Conservation (phyloP, 2,888 invertebrate species). For the Lasius fuliginosus region DNA sequence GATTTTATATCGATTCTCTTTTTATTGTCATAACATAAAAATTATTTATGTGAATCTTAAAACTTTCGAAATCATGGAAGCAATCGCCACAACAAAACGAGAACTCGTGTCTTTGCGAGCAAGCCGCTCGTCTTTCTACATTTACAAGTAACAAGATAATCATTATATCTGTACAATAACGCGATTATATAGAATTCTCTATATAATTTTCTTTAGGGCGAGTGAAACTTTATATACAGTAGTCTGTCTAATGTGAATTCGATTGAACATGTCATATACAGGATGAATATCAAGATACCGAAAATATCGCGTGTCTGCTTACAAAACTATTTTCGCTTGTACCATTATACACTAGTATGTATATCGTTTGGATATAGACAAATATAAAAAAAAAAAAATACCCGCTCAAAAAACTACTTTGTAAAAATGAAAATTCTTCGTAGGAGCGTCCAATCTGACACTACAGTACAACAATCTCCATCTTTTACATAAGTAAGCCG, state of each 20-base stretch:
- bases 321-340: slow-evolving; percentile 64
- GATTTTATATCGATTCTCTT: neutral
- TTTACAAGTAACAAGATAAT: slow-evolving; percentile 49
- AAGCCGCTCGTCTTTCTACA: neutral
- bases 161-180: slow-evolving; percentile 38
- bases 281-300: slow-evolving; percentile 39
- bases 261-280: slow-evolving; percentile 27
- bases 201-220: slow-evolving; percentile 32
- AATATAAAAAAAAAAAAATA: slow-evolving; percentile 62
- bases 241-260: neutral
- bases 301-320: slow-evolving; percentile 53
- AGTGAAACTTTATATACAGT: slow-evolving; percentile 38
- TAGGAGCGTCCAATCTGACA: slow-evolving; percentile 53
- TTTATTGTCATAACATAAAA: slow-evolving; percentile 61
- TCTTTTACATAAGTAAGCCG: slow-evolving; percentile 58
- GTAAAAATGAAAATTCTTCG: slow-evolving; percentile 70
- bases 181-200: slow-evolving; percentile 43
- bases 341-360: slow-evolving; percentile 31
- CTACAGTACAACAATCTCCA: slow-evolving; percentile 64
- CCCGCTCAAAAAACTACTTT: slow-evolving; percentile 43
- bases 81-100: slow-evolving; percentile 29
- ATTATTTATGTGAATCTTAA: slow-evolving; percentile 67
- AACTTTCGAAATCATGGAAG: slow-evolving; percentile 55
- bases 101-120: neutral
- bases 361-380: slow-evolving; percentile 43